phyloP scores from a whole-genome alignment of 2,888 invertebrate genomes.

The Nasonovia ribisnigri region DNA sequence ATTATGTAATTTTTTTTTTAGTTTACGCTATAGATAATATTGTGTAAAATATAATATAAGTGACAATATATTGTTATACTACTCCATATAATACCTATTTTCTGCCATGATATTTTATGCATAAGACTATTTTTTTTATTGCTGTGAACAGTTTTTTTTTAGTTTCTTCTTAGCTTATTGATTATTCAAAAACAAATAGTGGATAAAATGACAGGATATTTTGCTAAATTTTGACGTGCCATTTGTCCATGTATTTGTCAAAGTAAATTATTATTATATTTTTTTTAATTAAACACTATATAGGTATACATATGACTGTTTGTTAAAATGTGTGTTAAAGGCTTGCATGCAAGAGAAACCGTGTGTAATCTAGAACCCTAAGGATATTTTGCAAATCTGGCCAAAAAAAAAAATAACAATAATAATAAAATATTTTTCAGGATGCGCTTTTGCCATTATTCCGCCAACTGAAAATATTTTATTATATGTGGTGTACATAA shows the following conservation, averaged over 20 bases:
- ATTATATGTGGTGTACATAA: slow-evolving; percentile 48
- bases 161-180: not conserved
- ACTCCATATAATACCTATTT: not conserved
- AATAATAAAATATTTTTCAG: slow-evolving; percentile 50
- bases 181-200: not conserved
- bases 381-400: slow-evolving; percentile 10
- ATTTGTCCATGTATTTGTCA: not conserved
- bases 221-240: slow-evolving; percentile 20
- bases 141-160: not conserved
- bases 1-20: not conserved
- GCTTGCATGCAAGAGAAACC: not conserved
- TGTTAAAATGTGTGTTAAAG: not conserved
- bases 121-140: not conserved
- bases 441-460: slow-evolving; percentile 28
- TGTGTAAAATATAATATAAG: not conserved
- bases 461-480: slow-evolving; percentile 56
- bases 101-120: not conserved
- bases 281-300: not conserved
- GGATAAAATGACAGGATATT: slow-evolving; percentile 43
- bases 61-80: not conserved
- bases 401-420: slow-evolving; percentile 25
- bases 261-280: not conserved
- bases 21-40: not conserved
- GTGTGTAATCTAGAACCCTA: slow-evolving; percentile 7
- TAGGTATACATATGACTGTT: not conserved